Conservation (phyloP, 1,140 invertebrate genomes). For the Formica selysi region DNA sequence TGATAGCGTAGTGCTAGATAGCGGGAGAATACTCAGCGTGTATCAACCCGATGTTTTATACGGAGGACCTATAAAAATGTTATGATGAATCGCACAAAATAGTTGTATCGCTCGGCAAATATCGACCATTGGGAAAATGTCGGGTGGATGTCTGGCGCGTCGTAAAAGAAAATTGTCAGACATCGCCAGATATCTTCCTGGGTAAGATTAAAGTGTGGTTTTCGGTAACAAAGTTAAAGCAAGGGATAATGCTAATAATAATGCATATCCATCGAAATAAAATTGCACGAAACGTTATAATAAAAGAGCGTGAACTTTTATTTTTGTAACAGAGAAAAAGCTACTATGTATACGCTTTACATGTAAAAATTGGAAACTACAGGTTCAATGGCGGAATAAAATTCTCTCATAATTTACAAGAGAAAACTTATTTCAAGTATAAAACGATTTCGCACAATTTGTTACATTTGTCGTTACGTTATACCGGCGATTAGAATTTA, state of each 20-base stretch:
- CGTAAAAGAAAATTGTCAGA: too few species aligned
- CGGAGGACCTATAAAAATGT: neutral
- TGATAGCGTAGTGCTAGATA: conserved; percentile 2
- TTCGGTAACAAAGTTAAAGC: neutral
- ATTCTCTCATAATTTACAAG: too few species aligned
- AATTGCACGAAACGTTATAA: neutral
- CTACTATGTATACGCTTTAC: too few species aligned
- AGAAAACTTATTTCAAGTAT: neutral
- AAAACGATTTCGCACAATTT: conserved; percentile 15
- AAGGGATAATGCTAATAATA: too few species aligned
- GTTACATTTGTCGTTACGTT: conserved; percentile 2
- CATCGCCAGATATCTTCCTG: neutral
- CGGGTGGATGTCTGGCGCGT: neutral
- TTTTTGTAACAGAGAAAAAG: neutral
- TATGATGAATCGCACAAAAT: conserved; percentile 13
- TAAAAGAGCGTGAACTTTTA: neutral
- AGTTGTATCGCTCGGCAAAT: conserved; percentile 39
- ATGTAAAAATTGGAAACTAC: neutral
- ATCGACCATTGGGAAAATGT: conserved; percentile 20
- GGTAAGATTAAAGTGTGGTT: conserved; percentile 1
- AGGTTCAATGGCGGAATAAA: neutral
- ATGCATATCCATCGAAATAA: neutral
- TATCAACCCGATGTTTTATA: neutral
- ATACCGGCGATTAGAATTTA: conserved; percentile 32
- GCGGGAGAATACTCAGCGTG: conserved; percentile 12